Percentiles rank a stretch among this genome's conserved stretches.
Evolutionary conservation across 1,140 invertebrate species (phyloP).

Genomic region (Tetragonula clypearis): DNA sequence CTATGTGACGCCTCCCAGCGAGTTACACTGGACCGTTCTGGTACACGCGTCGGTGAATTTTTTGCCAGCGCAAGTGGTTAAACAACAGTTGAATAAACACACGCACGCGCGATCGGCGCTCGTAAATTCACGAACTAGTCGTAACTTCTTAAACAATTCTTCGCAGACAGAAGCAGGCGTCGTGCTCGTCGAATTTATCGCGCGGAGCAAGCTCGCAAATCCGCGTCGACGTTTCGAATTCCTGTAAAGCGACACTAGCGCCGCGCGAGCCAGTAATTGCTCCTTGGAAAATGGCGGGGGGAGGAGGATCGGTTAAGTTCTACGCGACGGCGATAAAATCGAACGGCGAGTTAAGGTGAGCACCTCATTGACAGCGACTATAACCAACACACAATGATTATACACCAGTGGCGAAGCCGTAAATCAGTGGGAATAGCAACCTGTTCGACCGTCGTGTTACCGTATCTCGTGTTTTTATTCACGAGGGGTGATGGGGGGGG

Average conservation of each 20-base stretch:
- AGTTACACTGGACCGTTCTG: too few relatives aligned
- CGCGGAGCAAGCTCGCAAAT: not conserved
- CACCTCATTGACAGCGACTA: conserved; percentile 60
- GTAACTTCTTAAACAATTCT: not conserved
- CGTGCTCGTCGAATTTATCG: conserved; percentile 4
- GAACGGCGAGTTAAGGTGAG: conserved; percentile 53
- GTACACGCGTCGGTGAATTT: too few relatives aligned
- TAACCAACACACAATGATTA: conserved; percentile 59
- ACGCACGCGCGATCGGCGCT: not conserved
- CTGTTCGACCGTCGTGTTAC: conserved; percentile 1
- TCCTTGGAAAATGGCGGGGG: too few relatives aligned
- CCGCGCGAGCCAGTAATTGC: not conserved
- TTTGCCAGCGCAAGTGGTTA: too few relatives aligned
- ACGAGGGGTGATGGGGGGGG: too few relatives aligned
- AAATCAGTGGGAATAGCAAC: conserved; percentile 54
- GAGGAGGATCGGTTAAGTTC: not conserved
- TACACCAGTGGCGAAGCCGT: conserved; percentile 31
- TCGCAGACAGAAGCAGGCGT: not conserved
- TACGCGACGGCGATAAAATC: conserved; percentile 45
- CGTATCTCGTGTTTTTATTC: not conserved
- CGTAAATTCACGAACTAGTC: not conserved
- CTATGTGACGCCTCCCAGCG: too few relatives aligned
- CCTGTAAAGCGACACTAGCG: not conserved
- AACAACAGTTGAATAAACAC: not conserved
- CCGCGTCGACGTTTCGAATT: not conserved